Evolutionary conservation across 23 tunicate genomes (phyloP), one percentile per base, ranked within the genome.

Genomic region (Phallusia fumigata): DNA sequence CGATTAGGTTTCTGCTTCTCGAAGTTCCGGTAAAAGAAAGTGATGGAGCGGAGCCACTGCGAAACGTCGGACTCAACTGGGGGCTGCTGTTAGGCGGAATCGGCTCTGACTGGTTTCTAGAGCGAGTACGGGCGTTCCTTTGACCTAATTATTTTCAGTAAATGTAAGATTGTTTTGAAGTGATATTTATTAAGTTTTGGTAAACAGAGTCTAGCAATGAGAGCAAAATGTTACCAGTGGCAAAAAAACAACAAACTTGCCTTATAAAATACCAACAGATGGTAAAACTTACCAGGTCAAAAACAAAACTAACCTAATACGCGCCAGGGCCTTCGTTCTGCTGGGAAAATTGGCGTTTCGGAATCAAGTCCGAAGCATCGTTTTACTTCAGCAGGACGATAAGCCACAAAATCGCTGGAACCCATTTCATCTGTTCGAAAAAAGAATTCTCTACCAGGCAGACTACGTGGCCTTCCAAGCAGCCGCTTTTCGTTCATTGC

Each of bases 341-440:
- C 26, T 22, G 69, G 69, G 13, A 58, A 24, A 22, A 58, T 58
- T 16, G 26, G 15, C 13, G 69, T 58, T 1, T 58, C 69, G 8
- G 69, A 21, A 24, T 11, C 26, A 21, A 58, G 26, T 58, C 3
- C 28, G 16, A 6, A 21, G 69, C 69, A 58, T 6, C 69, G 69
- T 58, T 24, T 24, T 6, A 21, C 28, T 22, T 24, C 28, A 3
- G 2, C 16, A 13, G 69, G 69, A 21, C 69, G 26, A 24, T 24
- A 58, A 21, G 69, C 28, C 28, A 58, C 69, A 58, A 58, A 58
- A 21, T 58, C 69, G 28, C 69, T 58, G 2, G 69, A 58, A 58
- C 69, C 69, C 69, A 58, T 58, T 21, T 58, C 69, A 16, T 58
- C 69, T 24, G 69, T 58, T 21, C 69, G 69, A 16, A 58, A 58